Conservation (phyloP, 2,797 vertebrate species). For the Sarcoramphus papa region DNA sequence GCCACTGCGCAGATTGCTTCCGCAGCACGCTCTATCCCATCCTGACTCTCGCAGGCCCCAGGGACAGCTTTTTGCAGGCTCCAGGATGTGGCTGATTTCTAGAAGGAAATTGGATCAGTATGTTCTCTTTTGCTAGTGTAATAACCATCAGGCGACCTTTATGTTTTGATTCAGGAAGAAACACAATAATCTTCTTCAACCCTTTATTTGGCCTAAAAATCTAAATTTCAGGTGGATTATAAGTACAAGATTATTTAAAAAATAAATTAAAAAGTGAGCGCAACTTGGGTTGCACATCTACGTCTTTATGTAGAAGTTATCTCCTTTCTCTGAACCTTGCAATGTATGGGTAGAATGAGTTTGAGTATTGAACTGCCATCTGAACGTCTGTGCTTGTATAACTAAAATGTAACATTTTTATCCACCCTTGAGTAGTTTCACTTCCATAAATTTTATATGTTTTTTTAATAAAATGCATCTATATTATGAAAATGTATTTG, state of each 20-base stretch:
- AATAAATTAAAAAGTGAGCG: not conserved
- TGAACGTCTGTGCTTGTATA: not conserved
- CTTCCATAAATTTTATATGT: not conserved
- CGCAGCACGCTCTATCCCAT: not conserved
- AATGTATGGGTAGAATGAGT: not conserved
- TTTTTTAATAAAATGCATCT: not conserved
- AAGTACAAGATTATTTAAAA: not conserved
- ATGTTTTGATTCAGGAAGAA: not conserved
- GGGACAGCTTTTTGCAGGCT: not conserved
- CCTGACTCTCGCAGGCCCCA: not conserved
- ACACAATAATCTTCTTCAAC: not conserved
- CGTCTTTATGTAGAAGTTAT: not conserved
- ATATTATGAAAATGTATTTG: not conserved
- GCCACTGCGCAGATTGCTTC: not conserved
- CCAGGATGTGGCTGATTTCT: not conserved
- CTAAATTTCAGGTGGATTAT: not conserved
- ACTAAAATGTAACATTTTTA: not conserved
- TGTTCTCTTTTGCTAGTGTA: not conserved
- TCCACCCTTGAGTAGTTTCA: not conserved
- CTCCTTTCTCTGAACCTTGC: not conserved
- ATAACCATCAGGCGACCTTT: not conserved
- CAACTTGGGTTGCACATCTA: not conserved
- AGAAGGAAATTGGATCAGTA: not conserved
- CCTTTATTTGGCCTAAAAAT: not conserved
- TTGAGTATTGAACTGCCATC: not conserved